phyloP scores from a whole-genome alignment of 2,113 vertebrate genomes.

The Bubalus kerabau region DNA sequence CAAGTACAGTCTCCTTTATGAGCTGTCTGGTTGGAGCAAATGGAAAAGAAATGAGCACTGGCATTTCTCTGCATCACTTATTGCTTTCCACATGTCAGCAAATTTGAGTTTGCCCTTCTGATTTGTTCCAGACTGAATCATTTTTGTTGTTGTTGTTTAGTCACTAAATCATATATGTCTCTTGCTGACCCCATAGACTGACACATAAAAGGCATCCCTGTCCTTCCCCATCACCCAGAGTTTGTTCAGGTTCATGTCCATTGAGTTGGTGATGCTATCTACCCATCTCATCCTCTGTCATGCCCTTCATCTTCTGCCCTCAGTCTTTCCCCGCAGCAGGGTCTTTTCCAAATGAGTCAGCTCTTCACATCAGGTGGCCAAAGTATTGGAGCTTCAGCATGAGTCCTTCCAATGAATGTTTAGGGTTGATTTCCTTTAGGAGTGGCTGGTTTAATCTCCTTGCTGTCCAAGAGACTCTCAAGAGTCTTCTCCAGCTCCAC shows the following conservation, averaged over 20 bases:
- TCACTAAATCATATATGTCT: not conserved
- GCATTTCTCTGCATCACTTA: constrained; percentile 17
- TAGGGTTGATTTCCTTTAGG: not conserved
- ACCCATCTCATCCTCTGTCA: not conserved
- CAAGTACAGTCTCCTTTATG: not conserved
- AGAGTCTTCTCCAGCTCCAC: not conserved
- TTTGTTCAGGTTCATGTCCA: not conserved
- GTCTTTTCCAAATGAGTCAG: not conserved
- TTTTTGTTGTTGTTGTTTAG: not conserved
- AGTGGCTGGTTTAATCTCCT: not conserved
- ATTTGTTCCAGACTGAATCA: not conserved
- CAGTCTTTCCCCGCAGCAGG: not conserved
- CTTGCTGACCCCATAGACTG: not conserved
- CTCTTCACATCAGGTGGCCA: not conserved
- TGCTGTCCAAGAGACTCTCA: not conserved
- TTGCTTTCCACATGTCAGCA: not conserved
- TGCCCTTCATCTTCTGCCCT: not conserved
- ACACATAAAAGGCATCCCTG: not conserved
- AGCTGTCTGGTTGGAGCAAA: not conserved
- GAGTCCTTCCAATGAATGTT: not conserved
- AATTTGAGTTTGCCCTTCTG: not conserved
- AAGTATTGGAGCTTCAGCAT: not conserved
- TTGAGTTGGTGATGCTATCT: not conserved
- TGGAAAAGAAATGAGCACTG: not conserved
- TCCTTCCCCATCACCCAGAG: not conserved